Evolutionary conservation across 1,140 invertebrate species (phyloP), one percentile per base, ranked within the genome.

Genomic region (Zaprionus ghesquierei): DNA sequence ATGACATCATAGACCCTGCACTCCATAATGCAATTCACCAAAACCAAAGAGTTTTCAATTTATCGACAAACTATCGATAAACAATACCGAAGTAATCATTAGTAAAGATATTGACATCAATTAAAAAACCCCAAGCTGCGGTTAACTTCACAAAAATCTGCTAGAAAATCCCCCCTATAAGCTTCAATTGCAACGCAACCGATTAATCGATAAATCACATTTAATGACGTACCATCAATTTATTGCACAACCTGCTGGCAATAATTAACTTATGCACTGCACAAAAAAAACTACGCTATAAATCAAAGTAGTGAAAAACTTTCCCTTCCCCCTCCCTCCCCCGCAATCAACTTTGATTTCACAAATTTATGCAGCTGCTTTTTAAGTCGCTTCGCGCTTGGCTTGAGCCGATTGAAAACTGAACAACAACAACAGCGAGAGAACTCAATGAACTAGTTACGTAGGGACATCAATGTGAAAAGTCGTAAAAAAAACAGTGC

Each of bases 401-500:
- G 10, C 18, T 22, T 46, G 41, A 46, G 18, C 41, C 41, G 18
- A 46, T 22, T 12, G 41, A 20, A 10, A 44, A 20, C 41, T 10
- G n/a, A 38, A 38, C 13, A 38, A 38, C 1, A 15, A 15, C 35
- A 15, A 12, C n/a, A 41, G n/a, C 13, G 35, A 5, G 2, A 41
- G n/a, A 44, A 18, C 41, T 18, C 41, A 20, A 44, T 44, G 18
- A 46, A 46, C 41, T 46, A 46, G 41, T 46, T 46, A 44, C 2
- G 5, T 1, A 20, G 4, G 15, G 18, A 50, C 44, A 50, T 59
- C 13, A 33, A 33, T 5, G 2, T 50, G 9, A 18, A 46, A 46
- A 46, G 41, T 46, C 58, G 44, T 61, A 61, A 59, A 58, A 58
- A 59, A 54, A 31, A n/a, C n/a, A n/a, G 31, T 18, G 25, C 56